Percentiles rank a stretch among this genome's conserved stretches.
phyloP scores from a whole-genome alignment of 1,140 invertebrate genomes.

The Apis cerana region DNA sequence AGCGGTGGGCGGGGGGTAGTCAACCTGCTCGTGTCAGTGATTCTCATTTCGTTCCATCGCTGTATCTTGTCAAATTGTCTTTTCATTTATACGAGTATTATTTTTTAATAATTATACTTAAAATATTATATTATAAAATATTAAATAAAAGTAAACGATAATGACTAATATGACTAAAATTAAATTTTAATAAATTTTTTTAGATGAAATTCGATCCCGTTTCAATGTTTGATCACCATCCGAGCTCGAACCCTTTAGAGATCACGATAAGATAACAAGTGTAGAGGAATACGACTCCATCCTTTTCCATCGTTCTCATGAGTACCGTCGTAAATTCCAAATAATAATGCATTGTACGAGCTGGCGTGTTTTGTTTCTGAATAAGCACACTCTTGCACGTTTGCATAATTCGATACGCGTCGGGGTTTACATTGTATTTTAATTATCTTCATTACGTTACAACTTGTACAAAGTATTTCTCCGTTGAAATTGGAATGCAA shows the following conservation, averaged over 20 bases:
- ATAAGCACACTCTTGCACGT: slow-evolving; percentile 34
- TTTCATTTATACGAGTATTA: neutral
- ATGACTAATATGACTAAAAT: too few relatives aligned
- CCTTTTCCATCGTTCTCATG: slow-evolving; percentile 44
- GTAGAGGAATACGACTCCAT: slow-evolving; percentile 36
- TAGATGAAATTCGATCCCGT: neutral
- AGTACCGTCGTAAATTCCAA: slow-evolving; percentile 46
- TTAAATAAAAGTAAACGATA: too few relatives aligned
- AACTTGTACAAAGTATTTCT: slow-evolving; percentile 27
- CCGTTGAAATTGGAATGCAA: neutral
- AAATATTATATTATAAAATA: too few relatives aligned
- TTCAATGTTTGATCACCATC: neutral
- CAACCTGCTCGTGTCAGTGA: slow-evolving; percentile 68
- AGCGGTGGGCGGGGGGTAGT: slow-evolving; percentile 57
- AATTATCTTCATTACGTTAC: slow-evolving; percentile 44
- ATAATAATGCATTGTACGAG: slow-evolving; percentile 46
- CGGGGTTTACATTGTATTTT: slow-evolving; percentile 46
- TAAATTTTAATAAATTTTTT: too few relatives aligned
- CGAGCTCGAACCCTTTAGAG: slow-evolving; percentile 19
- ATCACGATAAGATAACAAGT: slow-evolving; percentile 49
- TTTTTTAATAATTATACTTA: neutral
- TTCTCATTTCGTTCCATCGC: slow-evolving; percentile 49
- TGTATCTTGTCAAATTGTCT: neutral
- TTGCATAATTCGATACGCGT: slow-evolving; percentile 50
- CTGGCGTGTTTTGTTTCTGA: slow-evolving; percentile 46